phyloP scores from a whole-genome alignment of 2,888 invertebrate genomes.

The Patella pellucida region DNA sequence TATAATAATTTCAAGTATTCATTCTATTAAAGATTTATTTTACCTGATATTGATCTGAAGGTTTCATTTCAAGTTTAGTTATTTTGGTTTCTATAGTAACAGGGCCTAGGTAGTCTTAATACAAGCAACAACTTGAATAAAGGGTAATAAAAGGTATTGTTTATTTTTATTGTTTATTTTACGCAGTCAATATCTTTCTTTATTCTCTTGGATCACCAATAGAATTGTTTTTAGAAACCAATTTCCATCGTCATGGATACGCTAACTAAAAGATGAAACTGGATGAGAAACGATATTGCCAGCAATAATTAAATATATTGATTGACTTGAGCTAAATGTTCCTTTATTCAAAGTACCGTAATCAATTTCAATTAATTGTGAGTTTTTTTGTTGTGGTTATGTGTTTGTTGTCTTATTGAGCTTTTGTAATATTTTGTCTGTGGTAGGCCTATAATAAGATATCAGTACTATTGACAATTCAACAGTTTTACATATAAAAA shows the following conservation, averaged over 20 bases:
- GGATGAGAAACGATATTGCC: no score
- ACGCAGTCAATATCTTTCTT: slow-evolving; percentile 7
- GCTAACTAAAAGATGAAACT: no score
- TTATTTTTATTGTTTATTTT: slow-evolving; percentile 15
- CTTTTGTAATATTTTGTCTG: no score
- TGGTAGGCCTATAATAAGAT: no score
- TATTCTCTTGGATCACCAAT: neutral
- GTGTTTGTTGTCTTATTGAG: no score
- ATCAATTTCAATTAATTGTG: no score
- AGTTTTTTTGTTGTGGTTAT: no score
- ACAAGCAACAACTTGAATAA: slow-evolving; percentile 30
- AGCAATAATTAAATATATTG: no score
- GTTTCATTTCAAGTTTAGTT: slow-evolving; percentile 28
- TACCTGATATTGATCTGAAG: slow-evolving; percentile 46
- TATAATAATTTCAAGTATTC: slow-evolving; percentile 26
- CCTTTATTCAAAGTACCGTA: no score
- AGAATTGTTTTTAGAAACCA: neutral
- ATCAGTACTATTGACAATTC: no score
- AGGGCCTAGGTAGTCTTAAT: slow-evolving; percentile 23
- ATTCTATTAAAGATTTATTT: slow-evolving; percentile 55
- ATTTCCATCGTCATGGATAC: neutral
- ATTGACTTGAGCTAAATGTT: no score
- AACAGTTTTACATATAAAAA: no score
- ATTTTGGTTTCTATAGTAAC: slow-evolving; percentile 36
- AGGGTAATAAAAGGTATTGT: slow-evolving; percentile 25